Evolutionary conservation across 2,113 vertebrate genomes (phyloP).

Genomic region (Zosterops pallidus): DNA sequence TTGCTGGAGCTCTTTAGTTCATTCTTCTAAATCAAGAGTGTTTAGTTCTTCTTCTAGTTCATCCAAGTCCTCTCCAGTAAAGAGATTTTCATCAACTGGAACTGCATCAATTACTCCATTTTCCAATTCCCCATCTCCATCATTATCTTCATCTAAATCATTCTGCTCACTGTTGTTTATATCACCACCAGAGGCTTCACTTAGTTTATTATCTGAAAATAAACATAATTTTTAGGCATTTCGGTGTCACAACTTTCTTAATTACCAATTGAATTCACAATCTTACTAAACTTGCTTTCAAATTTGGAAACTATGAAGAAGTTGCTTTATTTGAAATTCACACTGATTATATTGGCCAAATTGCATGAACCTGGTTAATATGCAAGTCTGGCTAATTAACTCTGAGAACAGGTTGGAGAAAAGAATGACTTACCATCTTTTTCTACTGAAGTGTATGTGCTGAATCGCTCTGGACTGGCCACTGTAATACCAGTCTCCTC

Average conservation of each 20-base stretch:
- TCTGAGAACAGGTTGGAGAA: neutral
- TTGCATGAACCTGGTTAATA: neutral
- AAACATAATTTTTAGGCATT: conserved; percentile 5
- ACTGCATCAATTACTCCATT: conserved; percentile 82
- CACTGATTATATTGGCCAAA: neutral
- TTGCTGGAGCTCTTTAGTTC: conserved; percentile 56
- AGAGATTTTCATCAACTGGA: conserved; percentile 97
- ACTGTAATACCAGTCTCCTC: conserved; percentile 93
- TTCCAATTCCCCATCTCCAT: conserved; percentile 67
- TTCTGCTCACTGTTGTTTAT: conserved; percentile 80
- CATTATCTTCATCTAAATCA: conserved; percentile 72
- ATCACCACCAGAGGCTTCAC: conserved; percentile 89
- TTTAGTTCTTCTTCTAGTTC: conserved; percentile 97
- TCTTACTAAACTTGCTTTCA: neutral
- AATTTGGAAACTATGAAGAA: neutral
- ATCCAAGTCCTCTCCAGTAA: conserved; percentile 96
- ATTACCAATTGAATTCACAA: neutral
- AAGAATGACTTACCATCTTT: conserved; percentile 75
- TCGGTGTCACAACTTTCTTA: neutral
- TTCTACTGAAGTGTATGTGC: conserved; percentile 63
- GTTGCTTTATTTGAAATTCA: neutral
- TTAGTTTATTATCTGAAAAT: conserved; percentile 87
- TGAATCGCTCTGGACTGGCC: conserved; percentile 88
- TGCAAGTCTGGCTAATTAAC: neutral
- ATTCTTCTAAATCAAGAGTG: conserved; percentile 92